These are phyloP conservation scores for Mico argentatus DNA, from an alignment of 2,797 vertebrate species.

Conservation along the genomic window DNA sequence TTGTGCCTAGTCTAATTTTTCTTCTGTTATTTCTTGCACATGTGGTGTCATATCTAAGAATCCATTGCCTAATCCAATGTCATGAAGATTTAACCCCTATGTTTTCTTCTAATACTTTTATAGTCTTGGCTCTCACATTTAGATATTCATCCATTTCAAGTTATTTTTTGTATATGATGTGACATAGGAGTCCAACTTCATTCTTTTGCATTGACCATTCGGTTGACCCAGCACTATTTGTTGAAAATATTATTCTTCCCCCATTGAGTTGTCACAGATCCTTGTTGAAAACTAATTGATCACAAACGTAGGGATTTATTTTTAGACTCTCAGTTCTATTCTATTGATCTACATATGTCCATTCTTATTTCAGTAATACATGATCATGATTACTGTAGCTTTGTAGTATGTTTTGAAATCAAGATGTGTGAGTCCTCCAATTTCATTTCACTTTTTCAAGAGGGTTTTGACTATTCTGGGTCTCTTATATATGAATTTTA, in stretches of 20 bases:
- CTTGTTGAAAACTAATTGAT: slow-evolving; percentile 26
- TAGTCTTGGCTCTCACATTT: neutral
- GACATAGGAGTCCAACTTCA: neutral
- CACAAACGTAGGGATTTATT: neutral
- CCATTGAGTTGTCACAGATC: neutral
- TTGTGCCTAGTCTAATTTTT: neutral
- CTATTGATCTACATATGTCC: neutral
- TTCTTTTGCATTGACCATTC: neutral
- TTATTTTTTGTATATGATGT: neutral
- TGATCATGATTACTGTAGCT: neutral
- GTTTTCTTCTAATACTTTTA: slow-evolving; percentile 19
- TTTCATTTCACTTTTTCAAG: neutral
- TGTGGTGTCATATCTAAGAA: slow-evolving; percentile 13
- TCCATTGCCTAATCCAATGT: neutral
- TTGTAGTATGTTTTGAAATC: slow-evolving; percentile 16
- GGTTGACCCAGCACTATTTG: neutral
- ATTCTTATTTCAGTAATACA: neutral
- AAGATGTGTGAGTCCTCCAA: neutral
- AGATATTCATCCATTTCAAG: neutral
- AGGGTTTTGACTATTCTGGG: neutral
- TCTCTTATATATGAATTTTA: neutral
- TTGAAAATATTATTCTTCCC: neutral
- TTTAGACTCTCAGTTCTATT: neutral
- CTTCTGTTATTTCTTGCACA: neutral
- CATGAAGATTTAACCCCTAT: neutral